A percentile compares a stretch with the other conserved stretches of the same genome.
phyloP scores from a whole-genome alignment of 1,140 invertebrate genomes.

The Tetragonula clypearis region DNA sequence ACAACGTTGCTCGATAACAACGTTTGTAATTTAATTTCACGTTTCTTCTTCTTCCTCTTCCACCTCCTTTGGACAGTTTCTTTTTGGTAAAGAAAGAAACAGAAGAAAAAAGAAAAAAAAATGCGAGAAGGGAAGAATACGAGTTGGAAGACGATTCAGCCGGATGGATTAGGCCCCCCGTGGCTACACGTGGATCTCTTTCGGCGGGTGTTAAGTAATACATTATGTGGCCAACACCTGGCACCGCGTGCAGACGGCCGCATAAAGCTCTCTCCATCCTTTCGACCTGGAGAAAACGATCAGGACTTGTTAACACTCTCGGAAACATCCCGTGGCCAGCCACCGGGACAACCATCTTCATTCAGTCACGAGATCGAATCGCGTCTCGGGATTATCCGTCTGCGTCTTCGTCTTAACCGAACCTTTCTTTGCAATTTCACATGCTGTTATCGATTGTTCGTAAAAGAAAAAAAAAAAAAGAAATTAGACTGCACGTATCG shows the following conservation, averaged over 20 bases:
- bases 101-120: too few species aligned
- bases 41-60: neutral
- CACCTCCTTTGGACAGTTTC: neutral
- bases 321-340: conserved; percentile 36
- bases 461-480: too few species aligned
- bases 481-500: too few species aligned
- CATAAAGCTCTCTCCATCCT: conserved; percentile 66
- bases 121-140: conserved; percentile 13
- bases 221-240: conserved; percentile 76
- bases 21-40: conserved; percentile 3
- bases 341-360: conserved; percentile 26
- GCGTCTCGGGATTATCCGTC: neutral
- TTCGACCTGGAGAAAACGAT: conserved; percentile 62
- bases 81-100: neutral
- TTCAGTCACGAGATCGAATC: conserved; percentile 6
- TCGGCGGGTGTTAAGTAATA: conserved; percentile 77
- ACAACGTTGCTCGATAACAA: conserved; percentile 4
- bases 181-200: conserved; percentile 66
- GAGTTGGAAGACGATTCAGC: conserved; percentile 55
- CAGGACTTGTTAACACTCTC: conserved; percentile 68
- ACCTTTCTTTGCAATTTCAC: too few species aligned
- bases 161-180: conserved; percentile 72
- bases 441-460: too few species aligned
- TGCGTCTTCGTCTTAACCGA: neutral
- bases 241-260: conserved; percentile 63